Conservation (phyloP, 2,797 vertebrate genomes). For the Eulemur mongoz region DNA sequence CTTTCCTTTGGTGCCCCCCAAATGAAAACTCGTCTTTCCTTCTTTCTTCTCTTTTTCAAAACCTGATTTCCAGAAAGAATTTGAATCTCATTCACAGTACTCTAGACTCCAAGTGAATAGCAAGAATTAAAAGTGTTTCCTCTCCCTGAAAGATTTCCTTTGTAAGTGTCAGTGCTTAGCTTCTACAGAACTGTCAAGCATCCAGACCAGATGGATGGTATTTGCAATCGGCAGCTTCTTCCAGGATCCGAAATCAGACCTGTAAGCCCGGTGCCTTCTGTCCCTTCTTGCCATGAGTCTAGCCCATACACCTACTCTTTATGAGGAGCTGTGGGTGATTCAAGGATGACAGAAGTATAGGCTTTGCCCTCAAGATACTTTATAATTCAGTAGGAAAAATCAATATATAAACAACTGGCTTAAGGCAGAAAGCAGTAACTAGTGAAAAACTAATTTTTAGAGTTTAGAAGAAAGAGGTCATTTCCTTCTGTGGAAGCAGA, state of each 20-base stretch:
- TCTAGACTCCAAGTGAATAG: background rate
- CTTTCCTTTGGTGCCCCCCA: background rate
- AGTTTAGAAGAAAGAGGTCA: background rate
- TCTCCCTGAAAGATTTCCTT: background rate
- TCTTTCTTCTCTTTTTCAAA: constrained; percentile 17
- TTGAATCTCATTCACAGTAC: background rate
- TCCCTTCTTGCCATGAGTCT: background rate
- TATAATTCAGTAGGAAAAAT: background rate
- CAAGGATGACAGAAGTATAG: background rate
- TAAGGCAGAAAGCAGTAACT: background rate
- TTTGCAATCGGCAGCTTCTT: background rate
- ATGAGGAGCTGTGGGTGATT: background rate
- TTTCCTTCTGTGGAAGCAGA: background rate
- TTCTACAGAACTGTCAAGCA: background rate
- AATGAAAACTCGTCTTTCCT: background rate
- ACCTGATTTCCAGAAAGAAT: constrained; percentile 1
- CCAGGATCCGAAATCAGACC: background rate
- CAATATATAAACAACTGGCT: background rate
- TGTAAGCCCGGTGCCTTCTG: background rate
- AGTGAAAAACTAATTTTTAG: background rate
- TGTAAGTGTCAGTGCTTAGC: background rate
- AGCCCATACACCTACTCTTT: background rate
- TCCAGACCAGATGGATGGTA: background rate
- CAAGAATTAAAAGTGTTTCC: background rate
- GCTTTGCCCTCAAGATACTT: background rate